Evolutionary conservation across 2,888 invertebrate genomes (phyloP).

Genomic region (Oegoconia quadripuncta): DNA sequence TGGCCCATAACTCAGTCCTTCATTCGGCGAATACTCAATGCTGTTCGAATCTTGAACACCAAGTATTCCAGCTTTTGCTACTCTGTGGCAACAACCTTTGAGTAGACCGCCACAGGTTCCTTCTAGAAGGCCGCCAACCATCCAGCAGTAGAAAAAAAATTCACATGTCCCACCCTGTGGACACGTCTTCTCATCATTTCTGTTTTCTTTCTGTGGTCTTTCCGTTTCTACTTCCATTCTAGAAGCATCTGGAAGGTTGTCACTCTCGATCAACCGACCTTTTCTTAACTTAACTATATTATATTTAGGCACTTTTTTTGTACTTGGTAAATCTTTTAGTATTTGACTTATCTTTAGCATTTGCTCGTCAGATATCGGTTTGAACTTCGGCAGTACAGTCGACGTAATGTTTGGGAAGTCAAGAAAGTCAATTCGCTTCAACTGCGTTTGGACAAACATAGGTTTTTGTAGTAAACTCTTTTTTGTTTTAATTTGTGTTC

Average conservation of each 20-base stretch:
- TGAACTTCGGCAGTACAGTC: slow-evolving; percentile 56
- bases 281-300: slow-evolving; percentile 38
- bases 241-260: slow-evolving; percentile 12
- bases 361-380: slow-evolving; percentile 67
- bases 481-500: slow-evolving; percentile 37
- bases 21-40: slow-evolving; percentile 80
- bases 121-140: slow-evolving; percentile 91
- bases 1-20: slow-evolving; percentile 84
- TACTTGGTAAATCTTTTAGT: slow-evolving; percentile 44
- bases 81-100: slow-evolving; percentile 92
- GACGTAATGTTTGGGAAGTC: slow-evolving; percentile 48
- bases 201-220: slow-evolving; percentile 25
- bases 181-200: slow-evolving; percentile 78
- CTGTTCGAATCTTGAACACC: slow-evolving; percentile 83
- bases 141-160: slow-evolving; percentile 95
- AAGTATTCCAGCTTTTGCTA: slow-evolving; percentile 81
- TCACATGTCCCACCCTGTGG: slow-evolving; percentile 90
- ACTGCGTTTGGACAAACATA: slow-evolving; percentile 59
- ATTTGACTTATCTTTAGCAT: slow-evolving; percentile 60
- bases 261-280: slow-evolving; percentile 39
- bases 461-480: slow-evolving; percentile 48
- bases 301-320: slow-evolving; percentile 20
- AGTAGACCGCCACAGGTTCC: slow-evolving; percentile 90
- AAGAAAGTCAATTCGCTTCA: slow-evolving; percentile 44
- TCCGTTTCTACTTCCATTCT: slow-evolving; percentile 19